A percentile compares a stretch with the other conserved stretches of the same genome.
Conservation (phyloP, 1,140 invertebrate genomes). For the Chironomus tepperi region DNA sequence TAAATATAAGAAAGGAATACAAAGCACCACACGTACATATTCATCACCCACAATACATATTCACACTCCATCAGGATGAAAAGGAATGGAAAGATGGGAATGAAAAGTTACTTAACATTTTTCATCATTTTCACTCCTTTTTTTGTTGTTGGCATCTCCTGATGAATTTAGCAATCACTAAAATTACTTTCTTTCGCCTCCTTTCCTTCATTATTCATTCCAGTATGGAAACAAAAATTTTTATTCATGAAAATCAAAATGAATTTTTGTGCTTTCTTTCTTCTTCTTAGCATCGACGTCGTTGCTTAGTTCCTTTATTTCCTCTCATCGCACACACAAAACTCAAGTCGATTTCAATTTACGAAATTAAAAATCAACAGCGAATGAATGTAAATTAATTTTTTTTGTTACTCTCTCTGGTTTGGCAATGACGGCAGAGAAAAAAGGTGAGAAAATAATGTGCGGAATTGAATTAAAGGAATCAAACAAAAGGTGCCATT, state of each 20-base stretch:
- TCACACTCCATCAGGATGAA: background rate
- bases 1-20: too few species aligned
- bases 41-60: too few species aligned
- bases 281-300: too few species aligned
- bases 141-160: background rate
- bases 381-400: background rate
- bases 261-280: too few species aligned
- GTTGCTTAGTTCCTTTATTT: background rate
- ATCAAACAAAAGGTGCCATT: too few species aligned
- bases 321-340: background rate
- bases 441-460: too few species aligned
- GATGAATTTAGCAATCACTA: conserved; percentile 7
- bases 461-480: too few species aligned
- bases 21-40: too few species aligned
- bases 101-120: too few species aligned
- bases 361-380: conserved; percentile 7
- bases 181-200: conserved; percentile 1
- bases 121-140: background rate
- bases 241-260: conserved; percentile 3
- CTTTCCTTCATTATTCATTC: background rate
- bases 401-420: too few species aligned
- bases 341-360: background rate
- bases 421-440: too few species aligned
- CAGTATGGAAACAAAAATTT: background rate
- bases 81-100: background rate